phyloP scores from a whole-genome alignment of 1,140 invertebrate genomes.

The Pogonomyrmex barbatus region DNA sequence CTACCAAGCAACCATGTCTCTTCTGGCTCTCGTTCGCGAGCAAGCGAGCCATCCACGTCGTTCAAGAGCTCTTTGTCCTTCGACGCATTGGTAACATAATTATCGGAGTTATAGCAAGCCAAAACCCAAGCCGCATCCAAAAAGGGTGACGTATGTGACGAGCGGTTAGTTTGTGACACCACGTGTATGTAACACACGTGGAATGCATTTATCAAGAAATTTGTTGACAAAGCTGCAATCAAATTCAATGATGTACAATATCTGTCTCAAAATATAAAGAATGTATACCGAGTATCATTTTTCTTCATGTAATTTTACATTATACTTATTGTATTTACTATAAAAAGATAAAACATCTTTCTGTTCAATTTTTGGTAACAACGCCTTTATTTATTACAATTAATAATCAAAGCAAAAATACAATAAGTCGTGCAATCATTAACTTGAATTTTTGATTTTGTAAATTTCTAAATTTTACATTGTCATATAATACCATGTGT shows the following conservation, averaged over 20 bases:
- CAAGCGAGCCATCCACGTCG: conserved; percentile 72
- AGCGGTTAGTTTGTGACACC: conserved; percentile 77
- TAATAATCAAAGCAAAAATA: background rate
- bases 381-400: background rate
- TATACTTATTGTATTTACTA: background rate
- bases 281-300: background rate
- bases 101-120: conserved; percentile 87
- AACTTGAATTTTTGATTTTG: background rate
- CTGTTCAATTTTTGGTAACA: background rate
- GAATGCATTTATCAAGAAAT: conserved; percentile 15
- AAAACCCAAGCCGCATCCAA: conserved; percentile 80
- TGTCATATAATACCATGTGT: background rate
- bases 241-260: conserved; percentile 1
- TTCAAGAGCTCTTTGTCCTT: conserved; percentile 82
- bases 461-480: background rate
- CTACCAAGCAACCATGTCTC: conserved; percentile 84
- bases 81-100: conserved; percentile 87
- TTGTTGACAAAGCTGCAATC: background rate
- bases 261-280: background rate
- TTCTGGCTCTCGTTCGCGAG: conserved; percentile 75
- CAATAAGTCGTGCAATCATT: background rate
- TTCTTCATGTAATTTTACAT: background rate
- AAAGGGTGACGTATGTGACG: conserved; percentile 81
- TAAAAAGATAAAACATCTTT: background rate
- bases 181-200: conserved; percentile 61